Percentiles rank a stretch among this genome's conserved stretches.
Conservation (phyloP, 1,140 invertebrate species). For the Fopius arisanus region DNA sequence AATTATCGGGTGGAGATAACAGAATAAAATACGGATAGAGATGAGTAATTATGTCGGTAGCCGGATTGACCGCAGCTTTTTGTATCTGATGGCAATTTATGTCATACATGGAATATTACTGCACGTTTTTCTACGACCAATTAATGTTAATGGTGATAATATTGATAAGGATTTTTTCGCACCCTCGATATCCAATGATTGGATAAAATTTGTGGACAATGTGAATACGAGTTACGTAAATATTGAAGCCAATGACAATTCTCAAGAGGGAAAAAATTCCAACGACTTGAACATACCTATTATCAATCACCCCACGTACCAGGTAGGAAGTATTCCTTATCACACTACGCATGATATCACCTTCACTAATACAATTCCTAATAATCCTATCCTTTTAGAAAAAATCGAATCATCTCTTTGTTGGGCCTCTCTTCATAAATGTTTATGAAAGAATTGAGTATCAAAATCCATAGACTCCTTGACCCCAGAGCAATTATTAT, state of each 20-base stretch:
- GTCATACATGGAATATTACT: constrained; percentile 33
- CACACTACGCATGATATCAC: background rate
- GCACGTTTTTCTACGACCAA: constrained; percentile 27
- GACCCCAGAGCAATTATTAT: no score
- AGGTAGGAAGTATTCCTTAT: background rate
- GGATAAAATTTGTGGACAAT: background rate
- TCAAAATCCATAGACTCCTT: no score
- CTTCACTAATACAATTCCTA: background rate
- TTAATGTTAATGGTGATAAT: background rate
- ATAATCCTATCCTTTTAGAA: background rate
- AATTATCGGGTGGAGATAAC: background rate
- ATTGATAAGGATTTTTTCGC: background rate
- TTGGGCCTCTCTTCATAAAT: no score
- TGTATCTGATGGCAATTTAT: constrained; percentile 36
- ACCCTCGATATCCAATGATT: background rate
- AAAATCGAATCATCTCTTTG: no score
- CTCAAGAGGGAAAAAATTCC: background rate
- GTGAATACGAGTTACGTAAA: background rate
- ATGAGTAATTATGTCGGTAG: constrained; percentile 28
- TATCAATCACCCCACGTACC: background rate
- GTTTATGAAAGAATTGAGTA: no score
- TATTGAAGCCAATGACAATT: background rate
- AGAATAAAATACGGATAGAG: constrained; percentile 3
- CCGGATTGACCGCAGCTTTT: constrained; percentile 32
- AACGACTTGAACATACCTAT: background rate